Conservation (phyloP, 2,888 invertebrate species). For the Falcaria lacertinaria region DNA sequence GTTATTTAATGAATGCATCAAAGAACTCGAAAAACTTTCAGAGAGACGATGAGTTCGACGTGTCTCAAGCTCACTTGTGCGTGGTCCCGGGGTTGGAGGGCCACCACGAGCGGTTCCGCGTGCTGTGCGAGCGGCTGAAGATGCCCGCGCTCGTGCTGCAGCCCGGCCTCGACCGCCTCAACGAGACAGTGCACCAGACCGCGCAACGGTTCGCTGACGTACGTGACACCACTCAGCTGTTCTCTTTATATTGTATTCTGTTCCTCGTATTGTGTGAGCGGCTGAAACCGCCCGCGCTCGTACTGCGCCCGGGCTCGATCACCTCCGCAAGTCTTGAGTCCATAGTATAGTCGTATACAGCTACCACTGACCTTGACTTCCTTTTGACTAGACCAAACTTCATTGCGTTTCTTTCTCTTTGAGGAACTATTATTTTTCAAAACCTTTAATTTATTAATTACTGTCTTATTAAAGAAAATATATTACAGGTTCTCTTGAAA, state of each 20-base stretch:
- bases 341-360: no score
- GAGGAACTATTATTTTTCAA: no score
- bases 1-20: no score
- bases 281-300: no score
- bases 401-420: no score
- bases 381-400: no score
- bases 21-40: slow-evolving; percentile 11
- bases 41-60: slow-evolving; percentile 31
- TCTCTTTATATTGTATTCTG: background rate
- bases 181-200: slow-evolving; percentile 33
- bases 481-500: slow-evolving; percentile 20
- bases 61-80: slow-evolving; percentile 14
- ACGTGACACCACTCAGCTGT: background rate
- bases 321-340: no score
- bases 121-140: slow-evolving; percentile 38
- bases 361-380: no score
- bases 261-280: no score
- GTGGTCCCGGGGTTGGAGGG: slow-evolving; percentile 49
- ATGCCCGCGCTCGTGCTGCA: slow-evolving; percentile 39
- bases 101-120: slow-evolving; percentile 30
- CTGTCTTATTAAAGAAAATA: background rate
- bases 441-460: background rate
- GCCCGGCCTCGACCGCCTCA: slow-evolving; percentile 31
- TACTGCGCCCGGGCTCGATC: no score
- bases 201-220: slow-evolving; percentile 41